Percentiles rank a stretch among this genome's conserved stretches.
Evolutionary conservation across 2,113 vertebrate species (phyloP).

Genomic region (Leucopsar rothschildi): DNA sequence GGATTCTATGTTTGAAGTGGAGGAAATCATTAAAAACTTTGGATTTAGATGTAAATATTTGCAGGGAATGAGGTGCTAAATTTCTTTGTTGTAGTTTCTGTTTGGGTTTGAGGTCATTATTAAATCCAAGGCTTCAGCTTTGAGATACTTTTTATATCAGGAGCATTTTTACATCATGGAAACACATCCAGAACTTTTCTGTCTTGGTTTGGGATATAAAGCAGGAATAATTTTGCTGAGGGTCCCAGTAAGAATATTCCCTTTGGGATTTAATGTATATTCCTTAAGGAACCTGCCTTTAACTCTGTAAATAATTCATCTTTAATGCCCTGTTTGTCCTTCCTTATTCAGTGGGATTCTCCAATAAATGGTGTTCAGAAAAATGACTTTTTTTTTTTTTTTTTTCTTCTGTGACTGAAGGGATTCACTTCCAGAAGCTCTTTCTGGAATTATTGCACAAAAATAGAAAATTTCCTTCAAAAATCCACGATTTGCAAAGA

Average conservation of each 20-base stretch:
- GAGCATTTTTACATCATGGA: rapidly evolving
- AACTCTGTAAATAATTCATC: neutral
- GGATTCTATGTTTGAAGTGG: neutral
- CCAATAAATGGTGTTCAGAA: neutral
- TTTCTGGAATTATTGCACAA: neutral
- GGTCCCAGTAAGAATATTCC: neutral
- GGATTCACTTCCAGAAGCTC: neutral
- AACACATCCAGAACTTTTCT: neutral
- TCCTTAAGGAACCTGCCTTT: neutral
- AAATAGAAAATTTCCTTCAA: neutral
- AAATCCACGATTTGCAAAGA: neutral
- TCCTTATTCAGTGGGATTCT: neutral
- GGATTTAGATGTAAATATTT: neutral
- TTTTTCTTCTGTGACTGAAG: neutral
- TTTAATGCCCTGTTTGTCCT: neutral
- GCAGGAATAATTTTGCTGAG: neutral
- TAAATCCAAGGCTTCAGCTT: neutral
- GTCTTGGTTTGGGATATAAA: neutral
- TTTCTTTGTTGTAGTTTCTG: neutral
- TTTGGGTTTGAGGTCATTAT: neutral
- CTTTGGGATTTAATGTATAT: neutral
- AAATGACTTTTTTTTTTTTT: neutral
- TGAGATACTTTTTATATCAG: neutral
- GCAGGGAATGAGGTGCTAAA: neutral
- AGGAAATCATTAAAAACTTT: neutral